These are phyloP conservation scores for Emydoidea blandingii DNA, from an alignment of 2,797 vertebrate genomes.

Conservation along the genomic window DNA sequence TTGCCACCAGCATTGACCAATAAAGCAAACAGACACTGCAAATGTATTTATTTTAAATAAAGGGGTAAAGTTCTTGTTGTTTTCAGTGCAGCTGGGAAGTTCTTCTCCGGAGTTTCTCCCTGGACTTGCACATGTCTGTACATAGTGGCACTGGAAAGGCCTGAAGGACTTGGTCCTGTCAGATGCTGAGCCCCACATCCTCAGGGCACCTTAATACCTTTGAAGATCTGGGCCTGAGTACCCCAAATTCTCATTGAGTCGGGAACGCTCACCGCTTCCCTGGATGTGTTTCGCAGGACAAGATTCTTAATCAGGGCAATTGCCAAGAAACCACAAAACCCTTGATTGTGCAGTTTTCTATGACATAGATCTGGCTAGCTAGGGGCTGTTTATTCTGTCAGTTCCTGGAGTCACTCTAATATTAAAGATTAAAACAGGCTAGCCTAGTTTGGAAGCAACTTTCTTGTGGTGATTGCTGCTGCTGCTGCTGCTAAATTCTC, in stretches of 20 bases:
- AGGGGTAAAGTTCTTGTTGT: no score
- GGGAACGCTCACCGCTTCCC: neutral
- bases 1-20: no score
- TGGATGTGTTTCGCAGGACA: neutral
- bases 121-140: no score
- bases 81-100: no score
- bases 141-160: no score
- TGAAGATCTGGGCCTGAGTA: neutral
- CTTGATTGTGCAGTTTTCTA: neutral
- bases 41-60: no score
- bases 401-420: neutral
- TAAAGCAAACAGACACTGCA: no score
- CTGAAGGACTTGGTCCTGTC: no score
- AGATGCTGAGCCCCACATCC: no score
- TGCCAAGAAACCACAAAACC: neutral
- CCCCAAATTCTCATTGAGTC: neutral
- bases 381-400: neutral
- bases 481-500: neutral
- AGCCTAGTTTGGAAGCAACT: neutral
- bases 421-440: neutral
- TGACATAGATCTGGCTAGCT: neutral
- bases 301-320: neutral
- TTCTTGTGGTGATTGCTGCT: neutral
- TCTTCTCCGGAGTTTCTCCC: no score
- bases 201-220: no score